These are phyloP conservation scores for Harlomillsia oculata DNA, from an alignment of 1,140 invertebrate species.

Conservation along the genomic window DNA sequence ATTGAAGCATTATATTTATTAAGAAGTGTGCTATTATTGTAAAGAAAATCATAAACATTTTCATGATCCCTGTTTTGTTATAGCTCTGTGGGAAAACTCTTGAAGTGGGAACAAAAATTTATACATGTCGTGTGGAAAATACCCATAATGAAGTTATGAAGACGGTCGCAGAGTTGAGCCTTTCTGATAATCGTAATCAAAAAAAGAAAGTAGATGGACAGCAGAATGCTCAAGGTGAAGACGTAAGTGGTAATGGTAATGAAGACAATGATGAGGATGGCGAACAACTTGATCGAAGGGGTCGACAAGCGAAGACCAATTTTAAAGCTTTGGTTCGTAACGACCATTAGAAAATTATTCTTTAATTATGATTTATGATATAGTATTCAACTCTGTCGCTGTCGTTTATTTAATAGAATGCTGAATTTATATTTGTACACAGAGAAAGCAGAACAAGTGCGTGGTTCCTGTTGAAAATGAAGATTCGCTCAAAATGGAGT, in stretches of 20 bases:
- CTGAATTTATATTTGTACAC: too few relatives aligned
- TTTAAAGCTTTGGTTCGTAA: too few relatives aligned
- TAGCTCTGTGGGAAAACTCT: conserved; percentile 21
- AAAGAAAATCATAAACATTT: not conserved
- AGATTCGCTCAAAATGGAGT: too few relatives aligned
- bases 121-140: conserved; percentile 30
- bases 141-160: conserved; percentile 24
- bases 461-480: too few relatives aligned
- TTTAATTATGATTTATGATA: too few relatives aligned
- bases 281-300: not conserved
- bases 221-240: not conserved
- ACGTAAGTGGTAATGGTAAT: not conserved
- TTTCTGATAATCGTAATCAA: conserved; percentile 14
- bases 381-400: too few relatives aligned
- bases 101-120: conserved; percentile 30
- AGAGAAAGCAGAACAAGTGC: too few relatives aligned
- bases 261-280: conserved; percentile 4
- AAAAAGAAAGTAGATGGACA: conserved; percentile 14
- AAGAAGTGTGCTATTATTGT: not conserved
- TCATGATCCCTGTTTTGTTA: not conserved
- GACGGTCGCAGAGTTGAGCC: too few relatives aligned
- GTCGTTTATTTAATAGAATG: too few relatives aligned
- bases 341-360: too few relatives aligned
- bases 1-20: not conserved
- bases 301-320: not conserved